Conservation (phyloP, 2,113 vertebrate species). For the Ophthalmolycus amberensis region DNA sequence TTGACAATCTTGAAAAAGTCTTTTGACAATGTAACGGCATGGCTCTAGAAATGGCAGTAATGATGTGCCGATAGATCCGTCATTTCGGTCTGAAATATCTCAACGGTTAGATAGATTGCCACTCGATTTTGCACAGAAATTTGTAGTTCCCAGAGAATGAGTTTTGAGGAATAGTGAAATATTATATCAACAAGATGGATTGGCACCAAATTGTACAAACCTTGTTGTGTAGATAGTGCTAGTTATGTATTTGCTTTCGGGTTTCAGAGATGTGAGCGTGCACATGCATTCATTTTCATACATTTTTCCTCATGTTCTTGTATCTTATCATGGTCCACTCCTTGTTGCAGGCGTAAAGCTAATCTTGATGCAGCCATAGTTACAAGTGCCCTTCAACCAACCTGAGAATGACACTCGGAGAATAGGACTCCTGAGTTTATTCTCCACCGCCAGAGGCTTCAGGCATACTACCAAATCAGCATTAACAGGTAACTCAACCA, state of each 20-base stretch:
- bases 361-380: slow-evolving; percentile 49
- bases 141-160: neutral
- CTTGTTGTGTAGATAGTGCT: neutral
- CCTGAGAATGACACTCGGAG: slow-evolving; percentile 67
- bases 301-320: neutral
- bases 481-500: slow-evolving; percentile 71
- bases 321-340: slow-evolving; percentile 9
- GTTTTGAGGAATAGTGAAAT: neutral
- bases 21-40: neutral
- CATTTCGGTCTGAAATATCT: neutral
- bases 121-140: neutral
- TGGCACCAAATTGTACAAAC: neutral
- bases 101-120: neutral
- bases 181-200: neutral
- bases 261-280: neutral
- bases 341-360: slow-evolving; percentile 60
- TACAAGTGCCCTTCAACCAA: slow-evolving; percentile 39
- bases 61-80: neutral
- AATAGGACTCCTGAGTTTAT: slow-evolving; percentile 40
- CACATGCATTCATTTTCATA: neutral
- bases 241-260: neutral
- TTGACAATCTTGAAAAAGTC: neutral
- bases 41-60: neutral
- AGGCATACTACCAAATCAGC: slow-evolving; percentile 66
- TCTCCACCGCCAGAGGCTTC: slow-evolving; percentile 38